A percentile compares a stretch with the other conserved stretches of the same genome.
Evolutionary conservation across 1,140 invertebrate genomes (phyloP).

Genomic region (Portunus trituberculatus): DNA sequence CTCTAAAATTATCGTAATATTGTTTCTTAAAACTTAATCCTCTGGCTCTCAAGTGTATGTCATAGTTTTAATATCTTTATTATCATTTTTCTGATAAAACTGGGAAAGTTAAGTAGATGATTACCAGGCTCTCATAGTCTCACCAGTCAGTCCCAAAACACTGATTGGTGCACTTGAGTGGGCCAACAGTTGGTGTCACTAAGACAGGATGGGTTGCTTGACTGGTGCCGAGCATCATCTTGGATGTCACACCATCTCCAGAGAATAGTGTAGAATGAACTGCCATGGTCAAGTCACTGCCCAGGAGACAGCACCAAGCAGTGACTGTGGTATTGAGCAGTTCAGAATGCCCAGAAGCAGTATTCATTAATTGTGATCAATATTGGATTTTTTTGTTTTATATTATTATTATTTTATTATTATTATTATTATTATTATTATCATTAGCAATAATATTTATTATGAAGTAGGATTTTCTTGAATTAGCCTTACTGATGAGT

Average conservation of each 20-base stretch:
- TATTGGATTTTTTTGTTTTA: conserved; percentile 42
- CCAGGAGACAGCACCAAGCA: conserved; percentile 32
- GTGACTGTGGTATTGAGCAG: conserved; percentile 73
- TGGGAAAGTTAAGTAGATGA: too few species aligned
- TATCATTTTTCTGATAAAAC: too few species aligned
- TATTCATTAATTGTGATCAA: conserved; percentile 74
- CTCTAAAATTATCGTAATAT: too few species aligned
- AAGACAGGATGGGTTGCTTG: background rate
- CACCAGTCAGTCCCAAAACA: background rate
- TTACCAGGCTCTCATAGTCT: too few species aligned
- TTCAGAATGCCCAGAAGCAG: conserved; percentile 70
- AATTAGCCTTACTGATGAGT: conserved; percentile 37
- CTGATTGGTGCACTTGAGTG: background rate
- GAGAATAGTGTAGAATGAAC: conserved; percentile 45
- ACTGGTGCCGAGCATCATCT: background rate
- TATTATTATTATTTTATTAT: conserved; percentile 21
- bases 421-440: conserved; percentile 72
- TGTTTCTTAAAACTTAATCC: too few species aligned
- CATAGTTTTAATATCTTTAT: too few species aligned
- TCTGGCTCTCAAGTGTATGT: too few species aligned
- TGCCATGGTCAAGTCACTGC: conserved; percentile 76
- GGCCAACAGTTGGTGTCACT: background rate
- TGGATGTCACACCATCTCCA: background rate
- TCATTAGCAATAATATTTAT: conserved; percentile 71
- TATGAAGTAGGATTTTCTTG: conserved; percentile 39